Conservation (phyloP, 2,113 vertebrate species). For the Xenopus borealis region DNA sequence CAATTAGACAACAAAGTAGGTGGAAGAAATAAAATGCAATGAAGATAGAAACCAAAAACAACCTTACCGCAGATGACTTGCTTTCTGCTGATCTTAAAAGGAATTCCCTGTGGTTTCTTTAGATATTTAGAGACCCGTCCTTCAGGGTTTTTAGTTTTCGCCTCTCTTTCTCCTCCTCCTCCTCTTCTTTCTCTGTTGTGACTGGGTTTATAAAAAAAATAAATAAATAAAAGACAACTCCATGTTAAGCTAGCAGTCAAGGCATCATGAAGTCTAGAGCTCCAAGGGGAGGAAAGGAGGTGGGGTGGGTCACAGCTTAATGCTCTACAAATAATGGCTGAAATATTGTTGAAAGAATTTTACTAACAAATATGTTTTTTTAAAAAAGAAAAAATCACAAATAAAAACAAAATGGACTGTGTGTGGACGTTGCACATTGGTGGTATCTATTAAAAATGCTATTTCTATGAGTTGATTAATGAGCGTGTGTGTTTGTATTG, state of each 20-base stretch:
- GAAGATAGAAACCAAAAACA: constrained; percentile 52
- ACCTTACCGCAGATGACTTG: constrained; percentile 67
- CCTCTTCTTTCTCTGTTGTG: constrained; percentile 75
- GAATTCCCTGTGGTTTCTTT: constrained; percentile 63
- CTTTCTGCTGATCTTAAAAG: constrained; percentile 60
- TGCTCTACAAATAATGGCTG: constrained; percentile 85
- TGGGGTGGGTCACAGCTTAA: constrained; percentile 94
- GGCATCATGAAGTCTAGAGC: constrained; percentile 84
- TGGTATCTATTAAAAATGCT: too few species aligned
- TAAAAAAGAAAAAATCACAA: background rate
- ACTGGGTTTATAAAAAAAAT: constrained; percentile 75
- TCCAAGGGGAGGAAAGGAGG: constrained; percentile 75
- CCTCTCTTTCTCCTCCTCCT: constrained; percentile 59
- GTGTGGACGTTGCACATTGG: too few species aligned
- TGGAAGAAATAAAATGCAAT: constrained; percentile 32
- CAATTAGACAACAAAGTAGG: constrained; percentile 41
- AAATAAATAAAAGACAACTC: constrained; percentile 70
- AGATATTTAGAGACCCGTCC: constrained; percentile 69
- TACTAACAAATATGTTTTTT: background rate
- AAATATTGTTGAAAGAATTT: constrained; percentile 50
- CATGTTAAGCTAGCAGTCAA: constrained; percentile 84
- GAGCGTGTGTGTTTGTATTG: background rate
- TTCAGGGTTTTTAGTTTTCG: constrained; percentile 66
- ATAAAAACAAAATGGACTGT: background rate
- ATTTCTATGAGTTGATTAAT: background rate